Evolutionary conservation across 2,797 vertebrate genomes (phyloP).

Genomic region (Hydrocynus forskahlii): DNA sequence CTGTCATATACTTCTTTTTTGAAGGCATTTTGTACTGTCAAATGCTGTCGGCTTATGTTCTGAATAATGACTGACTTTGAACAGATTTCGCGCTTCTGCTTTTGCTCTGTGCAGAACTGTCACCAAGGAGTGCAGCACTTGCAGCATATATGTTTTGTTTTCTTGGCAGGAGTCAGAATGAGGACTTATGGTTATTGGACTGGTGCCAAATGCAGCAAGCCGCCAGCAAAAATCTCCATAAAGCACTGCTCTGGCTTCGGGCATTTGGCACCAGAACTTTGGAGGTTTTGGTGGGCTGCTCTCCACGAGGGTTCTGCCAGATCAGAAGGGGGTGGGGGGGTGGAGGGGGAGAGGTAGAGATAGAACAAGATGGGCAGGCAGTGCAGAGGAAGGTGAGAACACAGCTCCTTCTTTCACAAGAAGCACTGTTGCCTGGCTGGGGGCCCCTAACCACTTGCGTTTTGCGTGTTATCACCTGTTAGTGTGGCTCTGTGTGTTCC

Average conservation of each 20-base stretch:
- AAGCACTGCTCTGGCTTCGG: slow-evolving; percentile 51
- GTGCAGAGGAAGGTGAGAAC: slow-evolving; percentile 23
- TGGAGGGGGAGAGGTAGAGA: neutral
- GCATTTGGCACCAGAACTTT: slow-evolving; percentile 50
- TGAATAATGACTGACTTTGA: slow-evolving; percentile 37
- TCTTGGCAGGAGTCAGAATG: slow-evolving; percentile 37
- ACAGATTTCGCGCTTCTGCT: slow-evolving; percentile 22
- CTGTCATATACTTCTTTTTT: neutral
- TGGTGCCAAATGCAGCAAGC: slow-evolving; percentile 52
- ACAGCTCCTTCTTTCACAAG: slow-evolving; percentile 18
- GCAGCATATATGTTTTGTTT: slow-evolving; percentile 38
- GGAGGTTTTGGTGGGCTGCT: slow-evolving; percentile 46
- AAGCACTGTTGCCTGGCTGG: slow-evolving; percentile 33
- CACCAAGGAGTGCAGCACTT: slow-evolving; percentile 29
- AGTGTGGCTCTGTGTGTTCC: slow-evolving; percentile 72
- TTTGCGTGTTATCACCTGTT: slow-evolving; percentile 40
- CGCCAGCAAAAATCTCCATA: slow-evolving; percentile 42
- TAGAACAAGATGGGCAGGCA: neutral
- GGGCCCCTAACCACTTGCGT: slow-evolving; percentile 15
- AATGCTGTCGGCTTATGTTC: slow-evolving; percentile 4
- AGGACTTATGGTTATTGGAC: slow-evolving; percentile 40
- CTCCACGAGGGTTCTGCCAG: slow-evolving; percentile 44
- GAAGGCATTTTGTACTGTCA: neutral
- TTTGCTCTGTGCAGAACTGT: slow-evolving; percentile 45
- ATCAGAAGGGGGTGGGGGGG: slow-evolving; percentile 22